Base-by-base conservation (phyloP, 2,113 vertebrate genomes). In the Strix uralensis region DNA sequence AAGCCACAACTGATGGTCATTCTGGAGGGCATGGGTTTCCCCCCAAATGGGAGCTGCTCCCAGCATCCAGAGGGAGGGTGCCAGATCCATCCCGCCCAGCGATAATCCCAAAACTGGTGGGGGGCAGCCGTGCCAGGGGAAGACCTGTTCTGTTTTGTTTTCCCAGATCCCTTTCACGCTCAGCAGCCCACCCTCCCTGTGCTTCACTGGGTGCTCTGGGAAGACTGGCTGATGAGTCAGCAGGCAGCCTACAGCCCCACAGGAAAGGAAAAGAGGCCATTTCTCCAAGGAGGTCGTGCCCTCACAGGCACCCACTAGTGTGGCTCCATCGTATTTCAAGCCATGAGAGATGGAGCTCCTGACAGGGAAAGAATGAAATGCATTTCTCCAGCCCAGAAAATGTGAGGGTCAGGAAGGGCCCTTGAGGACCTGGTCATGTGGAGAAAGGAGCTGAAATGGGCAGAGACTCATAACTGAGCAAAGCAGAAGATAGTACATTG, bases 91-190 rank as follows among this genome's bases (percentile, higher is more conserved):
- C 15, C 30, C 40, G 13, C 0, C 2, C 34, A 19, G 46, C 4
- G 7, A 9, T 11, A 71, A 30, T 81, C 30, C 17, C 62, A 67
- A 0, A 0, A 1, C 36, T 10, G 4, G 15, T 9, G 21, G 5
- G 20, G 10, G 30, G 10, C 8, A 69, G 38, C 30, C 11, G 1
- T 42, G 58, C 2, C 0, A 2, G 2, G 5, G 11, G 20, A 4
- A 81, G 1, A 36, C 21, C 66, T 42, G 6, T 27, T 71, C 29
- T 74, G 14, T 4, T n/a, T 79, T 55, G 8, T 73, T 79, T 36
- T 88, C 44, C n/a, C 61, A 62, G 52, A 25, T 47, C 16, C 32
- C 36, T 57, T 58, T 67, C 26, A 42, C 1, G 2, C 44, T 59
- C 15, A 34, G 58, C 54, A 69, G 54, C 0, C 0, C 52, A 61